Base-by-base conservation (phyloP, 2,888 invertebrate species). In the Hoplodrina blanda region DNA sequence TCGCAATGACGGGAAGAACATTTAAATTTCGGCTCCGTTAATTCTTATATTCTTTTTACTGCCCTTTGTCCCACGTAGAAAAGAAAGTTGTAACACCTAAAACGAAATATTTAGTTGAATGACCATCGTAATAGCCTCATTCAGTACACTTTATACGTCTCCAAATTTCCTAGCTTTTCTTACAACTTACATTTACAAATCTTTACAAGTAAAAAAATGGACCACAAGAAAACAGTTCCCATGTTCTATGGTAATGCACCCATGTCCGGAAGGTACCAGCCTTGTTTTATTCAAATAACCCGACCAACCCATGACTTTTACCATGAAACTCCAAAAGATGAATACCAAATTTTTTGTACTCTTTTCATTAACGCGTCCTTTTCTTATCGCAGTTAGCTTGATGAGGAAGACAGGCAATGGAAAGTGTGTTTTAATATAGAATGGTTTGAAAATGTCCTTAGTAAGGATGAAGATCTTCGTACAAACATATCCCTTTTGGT, bases 271-370 rank as follows among this genome's bases (percentile, higher is more conserved):
- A 92, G 92, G 91, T 91, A 66, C 73, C 67, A 90, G 85, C 57
- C 82, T 76, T 86, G 85, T 90, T 90, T 90, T 90, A 92, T 93
- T 92, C 88, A 93, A 93, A 93, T 93, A 87, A 84, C 73, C 85
- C 80, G 81, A 86, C 88, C 89, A 89, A 89, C 90, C 89, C 88
- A 90, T 89, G 87, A 87, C 89, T 85, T 87, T 85, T 86, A 88
- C 83, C 44, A 49, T 13, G 46, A 49, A 25, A 66, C 46, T 8
- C 3, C 11, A 41, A 64, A 10, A 20, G 11, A 63, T 17, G n/a
- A 67, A 61, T 10, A 53, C 25, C 46, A 6, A 37, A 50, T 44
- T 54, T 62, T 20, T 53, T 4, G 13, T 37, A 25, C 25, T 8
- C 33, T 13, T 44, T 76, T 66, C 76, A 84, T 30, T 66, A 78